These are phyloP conservation scores for Zootoca vivipara DNA, from an alignment of 2,113 vertebrate genomes.

Conservation along the genomic window DNA sequence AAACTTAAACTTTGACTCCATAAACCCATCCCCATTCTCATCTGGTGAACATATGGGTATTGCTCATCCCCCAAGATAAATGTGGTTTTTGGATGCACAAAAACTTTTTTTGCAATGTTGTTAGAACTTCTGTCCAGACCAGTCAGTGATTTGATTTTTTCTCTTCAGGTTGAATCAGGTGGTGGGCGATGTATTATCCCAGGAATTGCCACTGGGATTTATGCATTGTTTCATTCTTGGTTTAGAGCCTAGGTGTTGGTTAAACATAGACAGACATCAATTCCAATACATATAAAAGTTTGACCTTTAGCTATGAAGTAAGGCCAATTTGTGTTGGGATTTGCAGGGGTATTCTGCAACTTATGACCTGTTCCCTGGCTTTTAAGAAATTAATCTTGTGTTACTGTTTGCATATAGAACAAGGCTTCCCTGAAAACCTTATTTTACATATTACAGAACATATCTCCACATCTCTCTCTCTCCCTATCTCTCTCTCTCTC, in stretches of 20 bases:
- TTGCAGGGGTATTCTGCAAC: not conserved
- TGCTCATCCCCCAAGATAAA: slow-evolving; percentile 52
- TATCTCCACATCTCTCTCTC: not conserved
- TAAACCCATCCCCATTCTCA: slow-evolving; percentile 35
- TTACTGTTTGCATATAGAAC: not conserved
- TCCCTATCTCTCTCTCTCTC: not conserved
- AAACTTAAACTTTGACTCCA: slow-evolving; percentile 55
- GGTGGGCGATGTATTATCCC: slow-evolving; percentile 42
- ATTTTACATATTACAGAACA: not conserved
- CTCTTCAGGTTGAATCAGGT: slow-evolving; percentile 44
- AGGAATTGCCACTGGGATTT: slow-evolving; percentile 48
- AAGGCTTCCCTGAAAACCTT: not conserved
- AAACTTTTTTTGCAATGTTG: slow-evolving; percentile 38
- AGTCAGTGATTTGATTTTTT: slow-evolving; percentile 35
- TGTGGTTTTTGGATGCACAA: slow-evolving; percentile 36
- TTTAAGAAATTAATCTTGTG: slow-evolving; percentile 7
- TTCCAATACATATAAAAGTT: slow-evolving; percentile 22
- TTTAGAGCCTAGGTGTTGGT: slow-evolving; percentile 26
- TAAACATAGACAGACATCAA: slow-evolving; percentile 38
- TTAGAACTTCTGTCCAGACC: slow-evolving; percentile 50
- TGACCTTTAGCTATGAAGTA: slow-evolving; percentile 8
- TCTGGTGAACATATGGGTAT: slow-evolving; percentile 61
- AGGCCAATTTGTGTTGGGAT: not conserved
- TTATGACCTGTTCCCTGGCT: not conserved
- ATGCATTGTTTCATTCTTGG: slow-evolving; percentile 23